Base-by-base conservation (phyloP, 2,888 invertebrate species). In the Andrena hattorfiana region DNA sequence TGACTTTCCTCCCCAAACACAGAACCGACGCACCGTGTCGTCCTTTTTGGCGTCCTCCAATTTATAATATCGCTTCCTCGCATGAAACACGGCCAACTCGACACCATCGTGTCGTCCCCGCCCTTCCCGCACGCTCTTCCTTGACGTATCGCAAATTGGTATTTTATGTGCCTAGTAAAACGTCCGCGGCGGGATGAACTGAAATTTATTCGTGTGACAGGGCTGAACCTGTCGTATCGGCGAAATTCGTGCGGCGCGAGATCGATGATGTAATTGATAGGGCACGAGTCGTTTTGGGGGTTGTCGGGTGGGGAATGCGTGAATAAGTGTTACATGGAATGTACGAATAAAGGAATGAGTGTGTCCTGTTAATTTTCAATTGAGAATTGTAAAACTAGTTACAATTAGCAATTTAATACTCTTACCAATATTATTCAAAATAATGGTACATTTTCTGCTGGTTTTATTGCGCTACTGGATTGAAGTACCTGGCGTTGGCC, bases 21-120 rank as follows among this genome's bases (percentile, higher is more conserved):
- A 67, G 49, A 23, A 23, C 23, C 54, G 59, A 28, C 77, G 20
- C 10, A 42, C 2, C 54, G 49, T 49, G 56, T 68, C 72, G 78
- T 28, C 32, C 68, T 72, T 68, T 67, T 67, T 68, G 68, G 59
- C n/a, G 59, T 42, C 42, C 26, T 66, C 49, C 70, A 69, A 73
- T 81, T 81, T 69, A 73, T 79, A 79, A 81, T 73, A 79, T 69
- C 73, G 79, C 68, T 60, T 35, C 56, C 68, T 56, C 56, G 51
- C 49, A 54, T 3, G 78, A 30, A 75, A 63, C 62, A 30, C 42
- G 42, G 13, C 70, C 23, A 59, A 72, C 71, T 71, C 48, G 64
- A 70, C 70, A 49, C 23, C 66, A 42, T 66, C 48, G 32, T 42
- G 42, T 26, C 64, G 10, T 5, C 35, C 10, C 23, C 49, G 49